A percentile compares a stretch with the other conserved stretches of the same genome.
Conservation (phyloP, 1,140 invertebrate species). For the Sogatella furcifera region DNA sequence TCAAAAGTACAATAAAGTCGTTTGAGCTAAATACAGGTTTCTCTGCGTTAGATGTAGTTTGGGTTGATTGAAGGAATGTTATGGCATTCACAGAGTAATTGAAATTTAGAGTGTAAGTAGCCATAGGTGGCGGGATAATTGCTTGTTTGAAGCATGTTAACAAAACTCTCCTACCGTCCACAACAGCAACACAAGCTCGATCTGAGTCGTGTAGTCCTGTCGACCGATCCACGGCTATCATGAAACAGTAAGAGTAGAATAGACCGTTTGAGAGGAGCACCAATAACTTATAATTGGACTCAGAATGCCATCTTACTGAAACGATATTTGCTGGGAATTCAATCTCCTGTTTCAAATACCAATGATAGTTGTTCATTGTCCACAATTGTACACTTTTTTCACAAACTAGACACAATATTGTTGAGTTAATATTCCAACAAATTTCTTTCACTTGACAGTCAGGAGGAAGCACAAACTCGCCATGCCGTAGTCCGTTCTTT, state of each 20-base stretch:
- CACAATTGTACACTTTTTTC: slow-evolving; percentile 55
- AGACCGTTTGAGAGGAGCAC: slow-evolving; percentile 39
- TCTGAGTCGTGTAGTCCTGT: slow-evolving; percentile 37
- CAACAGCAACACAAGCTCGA: slow-evolving; percentile 55
- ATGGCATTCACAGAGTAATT: slow-evolving; percentile 45
- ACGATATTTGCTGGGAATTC: slow-evolving; percentile 38
- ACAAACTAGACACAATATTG: slow-evolving; percentile 54
- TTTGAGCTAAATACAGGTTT: too few species aligned
- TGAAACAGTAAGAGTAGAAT: slow-evolving; percentile 39
- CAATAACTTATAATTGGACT: slow-evolving; percentile 46
- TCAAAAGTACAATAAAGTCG: too few species aligned
- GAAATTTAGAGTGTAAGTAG: slow-evolving; percentile 45
- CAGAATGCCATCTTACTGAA: slow-evolving; percentile 50
- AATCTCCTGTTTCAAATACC: slow-evolving; percentile 76
- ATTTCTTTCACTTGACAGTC: slow-evolving; percentile 37
- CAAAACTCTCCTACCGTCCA: slow-evolving; percentile 60
- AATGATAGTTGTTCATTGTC: slow-evolving; percentile 77
- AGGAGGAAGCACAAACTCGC: slow-evolving; percentile 61
- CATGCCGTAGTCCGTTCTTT: slow-evolving; percentile 83
- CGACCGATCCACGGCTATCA: slow-evolving; percentile 50
- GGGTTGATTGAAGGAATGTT: slow-evolving; percentile 29
- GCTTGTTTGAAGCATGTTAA: slow-evolving; percentile 60
- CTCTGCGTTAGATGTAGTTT: too few species aligned
- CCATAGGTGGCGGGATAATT: slow-evolving; percentile 76
- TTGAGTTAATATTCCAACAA: slow-evolving; percentile 68